phyloP scores from a whole-genome alignment of 92 coral and sea anemone species.

The Heliopora coerulea region DNA sequence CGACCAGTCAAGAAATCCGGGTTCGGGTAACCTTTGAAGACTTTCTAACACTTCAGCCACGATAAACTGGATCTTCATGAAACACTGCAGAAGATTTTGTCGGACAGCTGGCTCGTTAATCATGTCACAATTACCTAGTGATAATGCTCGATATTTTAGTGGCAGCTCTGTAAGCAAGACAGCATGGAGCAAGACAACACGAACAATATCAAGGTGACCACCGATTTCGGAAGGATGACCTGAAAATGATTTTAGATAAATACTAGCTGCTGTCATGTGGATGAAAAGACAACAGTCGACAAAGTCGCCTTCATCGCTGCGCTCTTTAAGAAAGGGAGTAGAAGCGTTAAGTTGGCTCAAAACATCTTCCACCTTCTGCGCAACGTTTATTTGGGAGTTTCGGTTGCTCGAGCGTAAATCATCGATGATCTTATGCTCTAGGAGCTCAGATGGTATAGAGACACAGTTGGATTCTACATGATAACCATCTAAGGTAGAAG shows the following conservation, averaged over 20 bases:
- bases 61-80: constrained; percentile 16
- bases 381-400: constrained; percentile 5
- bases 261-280: constrained; percentile 8
- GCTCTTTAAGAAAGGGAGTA: not conserved
- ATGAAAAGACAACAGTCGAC: constrained; percentile 31
- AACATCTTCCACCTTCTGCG: constrained; percentile 13
- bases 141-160: constrained; percentile 49
- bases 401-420: not conserved
- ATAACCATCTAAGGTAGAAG: constrained; percentile 11
- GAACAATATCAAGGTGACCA: constrained; percentile 18
- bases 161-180: constrained; percentile 52
- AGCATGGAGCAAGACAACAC: constrained; percentile 49
- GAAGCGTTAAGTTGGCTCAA: not conserved
- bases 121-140: not conserved
- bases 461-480: not conserved
- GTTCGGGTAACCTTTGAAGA: not conserved
- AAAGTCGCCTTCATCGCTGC: constrained; percentile 2
- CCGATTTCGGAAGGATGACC: not conserved
- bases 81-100: not conserved
- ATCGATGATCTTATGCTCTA: not conserved
- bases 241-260: constrained; percentile 11
- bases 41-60: constrained; percentile 19
- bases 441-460: not conserved
- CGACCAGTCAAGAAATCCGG: not conserved
- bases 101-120: not conserved